Conservation (phyloP, 1,140 invertebrate species). For the Dolichoris vasculosae region DNA sequence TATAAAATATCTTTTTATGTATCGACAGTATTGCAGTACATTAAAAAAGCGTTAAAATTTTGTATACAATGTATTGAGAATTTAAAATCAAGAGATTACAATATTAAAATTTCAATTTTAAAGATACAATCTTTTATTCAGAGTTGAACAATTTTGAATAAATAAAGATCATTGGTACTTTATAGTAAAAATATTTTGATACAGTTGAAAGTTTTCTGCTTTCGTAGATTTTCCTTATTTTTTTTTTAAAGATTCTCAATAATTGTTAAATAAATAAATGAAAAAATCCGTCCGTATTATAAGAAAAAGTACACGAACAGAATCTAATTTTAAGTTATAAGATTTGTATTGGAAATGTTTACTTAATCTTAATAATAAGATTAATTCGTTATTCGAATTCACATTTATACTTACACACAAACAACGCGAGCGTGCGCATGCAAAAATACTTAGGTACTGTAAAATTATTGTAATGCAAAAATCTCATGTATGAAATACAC, state of each 20-base stretch:
- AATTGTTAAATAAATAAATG: not conserved
- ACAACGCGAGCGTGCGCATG: not conserved
- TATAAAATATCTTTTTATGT: slow-evolving; percentile 10
- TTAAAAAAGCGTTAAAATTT: not conserved
- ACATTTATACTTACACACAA: not conserved
- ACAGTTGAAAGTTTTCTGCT: not conserved
- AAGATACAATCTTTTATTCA: no score
- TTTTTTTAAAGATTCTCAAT: not conserved
- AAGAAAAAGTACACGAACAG: slow-evolving; percentile 23
- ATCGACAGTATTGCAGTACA: slow-evolving; percentile 25
- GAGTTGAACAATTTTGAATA: not conserved
- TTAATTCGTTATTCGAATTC: not conserved
- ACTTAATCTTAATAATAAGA: slow-evolving; percentile 5
- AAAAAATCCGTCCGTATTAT: slow-evolving; percentile 27
- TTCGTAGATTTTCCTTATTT: not conserved
- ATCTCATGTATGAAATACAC: slow-evolving; percentile 48
- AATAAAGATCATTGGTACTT: not conserved
- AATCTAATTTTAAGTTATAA: slow-evolving; percentile 12
- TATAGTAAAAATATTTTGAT: not conserved
- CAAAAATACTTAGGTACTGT: slow-evolving; percentile 25
- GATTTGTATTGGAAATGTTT: slow-evolving; percentile 36
- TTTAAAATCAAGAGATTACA: not conserved
- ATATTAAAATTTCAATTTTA: no score
- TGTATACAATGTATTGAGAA: slow-evolving; percentile 9
- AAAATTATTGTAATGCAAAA: slow-evolving; percentile 40